Conservation (phyloP, 2,888 invertebrate species). For the Tanaodytes sp. region DNA sequence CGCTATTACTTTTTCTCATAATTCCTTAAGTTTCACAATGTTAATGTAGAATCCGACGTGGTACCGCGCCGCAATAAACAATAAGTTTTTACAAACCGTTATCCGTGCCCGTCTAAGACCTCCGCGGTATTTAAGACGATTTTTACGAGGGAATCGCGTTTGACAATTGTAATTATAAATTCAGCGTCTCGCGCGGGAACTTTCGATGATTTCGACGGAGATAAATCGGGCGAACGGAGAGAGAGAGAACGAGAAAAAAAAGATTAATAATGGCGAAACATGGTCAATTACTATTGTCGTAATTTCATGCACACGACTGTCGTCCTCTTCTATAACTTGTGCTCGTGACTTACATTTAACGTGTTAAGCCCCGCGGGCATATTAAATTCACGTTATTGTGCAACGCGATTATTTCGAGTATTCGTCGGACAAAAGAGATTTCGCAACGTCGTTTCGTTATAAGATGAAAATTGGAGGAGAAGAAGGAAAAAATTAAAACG, state of each 20-base stretch:
- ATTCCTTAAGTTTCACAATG: conserved; percentile 30
- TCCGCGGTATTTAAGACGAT: conserved; percentile 14
- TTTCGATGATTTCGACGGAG: conserved; percentile 23
- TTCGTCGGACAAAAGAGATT: too few species aligned
- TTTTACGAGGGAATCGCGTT: conserved; percentile 10
- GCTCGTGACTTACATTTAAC: background rate
- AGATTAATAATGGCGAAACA: conserved; percentile 37
- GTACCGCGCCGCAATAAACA: conserved; percentile 22
- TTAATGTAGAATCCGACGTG: conserved; percentile 15
- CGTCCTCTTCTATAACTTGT: conserved; percentile 23
- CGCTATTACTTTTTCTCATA: conserved; percentile 30
- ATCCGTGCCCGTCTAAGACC: conserved; percentile 20
- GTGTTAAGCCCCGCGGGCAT: background rate
- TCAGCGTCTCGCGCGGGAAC: conserved; percentile 4
- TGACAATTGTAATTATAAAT: conserved; percentile 30
- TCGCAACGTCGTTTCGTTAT: too few species aligned
- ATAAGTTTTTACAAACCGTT: conserved; percentile 26
- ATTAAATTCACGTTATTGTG: conserved; percentile 21
- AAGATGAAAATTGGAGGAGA: too few species aligned
- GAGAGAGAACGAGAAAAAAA: too few species aligned
- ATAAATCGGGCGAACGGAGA: conserved; percentile 16
- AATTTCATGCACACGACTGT: conserved; percentile 16
- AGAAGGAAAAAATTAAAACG: too few species aligned
- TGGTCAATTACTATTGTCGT: conserved; percentile 38
- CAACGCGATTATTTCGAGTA: too few species aligned